Evolutionary conservation across 2,797 vertebrate genomes (phyloP).

Genomic region (Myoxocephalus aenaeus): DNA sequence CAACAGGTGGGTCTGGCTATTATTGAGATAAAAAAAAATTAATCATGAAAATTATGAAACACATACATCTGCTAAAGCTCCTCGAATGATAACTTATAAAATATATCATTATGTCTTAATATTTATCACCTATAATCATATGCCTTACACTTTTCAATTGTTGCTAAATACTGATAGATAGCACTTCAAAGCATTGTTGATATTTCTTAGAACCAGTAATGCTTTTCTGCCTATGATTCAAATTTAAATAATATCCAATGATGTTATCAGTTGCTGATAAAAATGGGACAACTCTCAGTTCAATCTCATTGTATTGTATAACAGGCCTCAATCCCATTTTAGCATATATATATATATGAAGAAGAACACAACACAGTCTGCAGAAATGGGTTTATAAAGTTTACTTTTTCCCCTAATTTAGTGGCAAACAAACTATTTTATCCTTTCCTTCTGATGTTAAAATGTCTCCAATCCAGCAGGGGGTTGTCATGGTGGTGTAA

Average conservation of each 20-base stretch:
- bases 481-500: slow-evolving; percentile 14
- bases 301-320: neutral
- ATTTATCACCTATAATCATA: slow-evolving; percentile 3
- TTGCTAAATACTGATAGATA: neutral
- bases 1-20: slow-evolving; percentile 88
- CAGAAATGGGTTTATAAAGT: neutral
- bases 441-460: neutral
- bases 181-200: neutral
- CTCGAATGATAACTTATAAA: neutral
- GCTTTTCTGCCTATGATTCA: neutral
- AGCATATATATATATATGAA: neutral
- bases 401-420: slow-evolving; percentile 2
- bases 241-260: neutral
- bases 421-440: slow-evolving; percentile 3
- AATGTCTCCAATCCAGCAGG: slow-evolving; percentile 37
- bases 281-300: neutral
- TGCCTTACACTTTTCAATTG: neutral
- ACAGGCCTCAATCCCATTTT: neutral
- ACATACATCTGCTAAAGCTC: neutral
- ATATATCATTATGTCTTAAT: neutral
- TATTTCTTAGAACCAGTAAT: neutral
- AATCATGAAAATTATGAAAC: slow-evolving; percentile 4
- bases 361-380: neutral
- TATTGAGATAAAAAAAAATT: neutral
- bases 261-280: neutral